These are phyloP conservation scores for Geotrypetes seraphini DNA, from an alignment of 2,797 vertebrate genomes.

Conservation along the genomic window DNA sequence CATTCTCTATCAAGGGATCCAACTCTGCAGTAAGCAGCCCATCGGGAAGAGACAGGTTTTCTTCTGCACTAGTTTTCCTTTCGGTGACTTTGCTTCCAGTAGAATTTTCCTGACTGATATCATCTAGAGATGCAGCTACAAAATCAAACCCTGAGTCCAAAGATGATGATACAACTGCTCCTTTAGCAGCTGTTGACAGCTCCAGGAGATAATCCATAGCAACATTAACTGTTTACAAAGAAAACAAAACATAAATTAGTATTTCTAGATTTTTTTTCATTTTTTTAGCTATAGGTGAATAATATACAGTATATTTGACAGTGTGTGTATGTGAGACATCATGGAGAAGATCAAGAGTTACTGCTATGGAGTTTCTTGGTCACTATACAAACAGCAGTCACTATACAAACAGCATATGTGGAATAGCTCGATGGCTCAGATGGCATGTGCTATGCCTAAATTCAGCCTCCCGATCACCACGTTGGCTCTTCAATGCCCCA, in stretches of 20 bases:
- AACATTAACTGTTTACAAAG: slow-evolving; percentile 68
- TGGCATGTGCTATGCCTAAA: too few species aligned
- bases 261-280: too few species aligned
- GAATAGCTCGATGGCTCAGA: too few species aligned
- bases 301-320: too few species aligned
- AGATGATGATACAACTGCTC: slow-evolving; percentile 26
- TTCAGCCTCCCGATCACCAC: too few species aligned
- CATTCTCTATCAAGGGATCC: slow-evolving; percentile 66
- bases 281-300: neutral
- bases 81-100: slow-evolving; percentile 9
- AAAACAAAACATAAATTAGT: slow-evolving; percentile 8
- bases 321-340: too few species aligned
- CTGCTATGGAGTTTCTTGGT: too few species aligned
- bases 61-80: slow-evolving; percentile 21
- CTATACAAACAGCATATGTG: too few species aligned
- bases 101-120: slow-evolving; percentile 24
- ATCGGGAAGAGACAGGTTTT: slow-evolving; percentile 19
- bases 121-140: slow-evolving; percentile 50
- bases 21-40: slow-evolving; percentile 60
- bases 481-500: too few species aligned
- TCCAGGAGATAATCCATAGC: slow-evolving; percentile 92
- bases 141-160: slow-evolving; percentile 58
- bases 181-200: slow-evolving; percentile 74
- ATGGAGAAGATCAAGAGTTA: too few species aligned
- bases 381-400: too few species aligned